A percentile compares a stretch with the other conserved stretches of the same genome.
Conservation (phyloP, 2,888 invertebrate species). For the Athalia cordata region DNA sequence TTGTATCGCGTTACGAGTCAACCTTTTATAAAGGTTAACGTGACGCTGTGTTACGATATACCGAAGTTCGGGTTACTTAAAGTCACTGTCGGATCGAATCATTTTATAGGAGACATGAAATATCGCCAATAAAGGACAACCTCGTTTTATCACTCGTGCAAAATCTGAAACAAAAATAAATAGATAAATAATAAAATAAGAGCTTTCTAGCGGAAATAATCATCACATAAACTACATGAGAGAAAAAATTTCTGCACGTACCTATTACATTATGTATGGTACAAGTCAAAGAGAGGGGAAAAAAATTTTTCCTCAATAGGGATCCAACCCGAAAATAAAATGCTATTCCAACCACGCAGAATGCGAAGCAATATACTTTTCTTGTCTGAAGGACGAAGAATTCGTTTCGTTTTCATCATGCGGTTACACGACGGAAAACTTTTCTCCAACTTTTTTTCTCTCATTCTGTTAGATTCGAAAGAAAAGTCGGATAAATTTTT, state of each 20-base stretch:
- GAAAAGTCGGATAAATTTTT: no score
- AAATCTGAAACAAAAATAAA: background rate
- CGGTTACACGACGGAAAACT: background rate
- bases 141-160: background rate
- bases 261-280: background rate
- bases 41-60: conserved; percentile 17
- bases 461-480: no score
- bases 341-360: conserved; percentile 64
- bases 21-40: conserved; percentile 27
- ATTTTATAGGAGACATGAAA: conserved; percentile 25
- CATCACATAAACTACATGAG: background rate
- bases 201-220: no score
- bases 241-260: background rate
- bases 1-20: conserved; percentile 12
- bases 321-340: conserved; percentile 28
- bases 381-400: conserved; percentile 63
- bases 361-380: conserved; percentile 60
- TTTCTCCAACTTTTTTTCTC: no score
- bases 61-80: conserved; percentile 21
- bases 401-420: conserved; percentile 58
- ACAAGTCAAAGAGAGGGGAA: background rate
- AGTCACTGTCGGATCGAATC: conserved; percentile 32
- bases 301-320: background rate
- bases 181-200: no score
- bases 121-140: conserved; percentile 39